These are phyloP conservation scores for Mesoligia furuncula DNA, from an alignment of 2,888 invertebrate genomes.

Conservation along the genomic window DNA sequence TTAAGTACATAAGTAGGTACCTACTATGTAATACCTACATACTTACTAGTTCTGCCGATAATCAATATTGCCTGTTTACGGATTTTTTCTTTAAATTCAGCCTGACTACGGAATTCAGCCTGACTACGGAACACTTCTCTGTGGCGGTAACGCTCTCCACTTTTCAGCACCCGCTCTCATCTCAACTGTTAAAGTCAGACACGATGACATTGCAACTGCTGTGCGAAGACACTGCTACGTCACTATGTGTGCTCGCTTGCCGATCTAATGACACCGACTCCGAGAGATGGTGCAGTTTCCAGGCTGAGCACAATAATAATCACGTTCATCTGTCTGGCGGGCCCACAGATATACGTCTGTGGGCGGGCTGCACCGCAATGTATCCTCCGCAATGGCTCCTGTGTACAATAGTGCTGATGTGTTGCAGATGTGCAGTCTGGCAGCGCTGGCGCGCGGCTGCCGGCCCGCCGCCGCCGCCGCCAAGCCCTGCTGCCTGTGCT, in stretches of 20 bases:
- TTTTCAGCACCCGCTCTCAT: neutral
- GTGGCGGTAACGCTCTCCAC: neutral
- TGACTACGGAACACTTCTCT: neutral
- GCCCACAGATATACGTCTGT: no score
- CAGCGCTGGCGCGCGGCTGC: conserved; percentile 89
- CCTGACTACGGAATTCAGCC: neutral
- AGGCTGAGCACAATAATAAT: neutral
- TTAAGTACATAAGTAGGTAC: neutral
- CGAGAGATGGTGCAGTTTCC: neutral
- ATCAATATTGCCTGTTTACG: no score
- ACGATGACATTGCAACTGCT: neutral
- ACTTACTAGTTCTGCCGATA: neutral
- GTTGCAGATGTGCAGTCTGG: conserved; percentile 89
- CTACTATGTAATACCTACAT: neutral
- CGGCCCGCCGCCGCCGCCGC: conserved; percentile 86
- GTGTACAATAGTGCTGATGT: conserved; percentile 10
- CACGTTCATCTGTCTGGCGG: neutral
- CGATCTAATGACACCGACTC: neutral
- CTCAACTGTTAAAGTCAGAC: no score
- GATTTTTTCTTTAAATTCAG: no score
- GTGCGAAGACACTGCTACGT: conserved; percentile 16
- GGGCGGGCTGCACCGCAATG: neutral
- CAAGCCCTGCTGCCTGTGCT: conserved; percentile 91
- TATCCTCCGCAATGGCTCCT: neutral
- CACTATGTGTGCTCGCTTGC: neutral